Conservation (phyloP, 2,888 invertebrate species). For the Helobdella robusta region DNA sequence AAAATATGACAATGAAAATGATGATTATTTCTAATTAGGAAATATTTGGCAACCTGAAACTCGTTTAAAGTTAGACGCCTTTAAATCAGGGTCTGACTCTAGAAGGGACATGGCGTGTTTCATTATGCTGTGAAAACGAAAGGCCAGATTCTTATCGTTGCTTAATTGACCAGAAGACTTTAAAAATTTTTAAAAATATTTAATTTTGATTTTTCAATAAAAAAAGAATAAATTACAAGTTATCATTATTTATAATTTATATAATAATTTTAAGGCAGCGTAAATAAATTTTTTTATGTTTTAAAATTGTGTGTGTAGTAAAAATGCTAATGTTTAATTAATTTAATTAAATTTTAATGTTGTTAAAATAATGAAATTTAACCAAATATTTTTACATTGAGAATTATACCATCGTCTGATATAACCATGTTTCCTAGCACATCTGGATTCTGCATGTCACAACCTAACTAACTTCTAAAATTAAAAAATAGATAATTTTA, state of each 20-base stretch:
- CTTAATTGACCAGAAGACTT: conserved; percentile 27
- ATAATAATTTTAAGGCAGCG: too few species aligned
- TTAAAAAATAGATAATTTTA: too few species aligned
- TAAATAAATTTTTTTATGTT: background rate
- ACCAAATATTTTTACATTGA: background rate
- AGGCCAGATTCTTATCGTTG: conserved; percentile 20
- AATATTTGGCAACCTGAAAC: conserved; percentile 14
- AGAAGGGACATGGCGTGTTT: conserved; percentile 4
- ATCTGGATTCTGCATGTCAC: conserved; percentile 12
- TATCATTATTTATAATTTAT: too few species aligned
- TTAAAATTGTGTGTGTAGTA: background rate
- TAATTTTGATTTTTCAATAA: background rate
- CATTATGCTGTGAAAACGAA: conserved; percentile 17
- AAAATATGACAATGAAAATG: too few species aligned
- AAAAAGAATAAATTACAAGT: background rate
- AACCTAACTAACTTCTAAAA: background rate
- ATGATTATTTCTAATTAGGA: too few species aligned
- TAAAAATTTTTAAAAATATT: background rate
- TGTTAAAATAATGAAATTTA: background rate
- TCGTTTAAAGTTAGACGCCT: conserved; percentile 19
- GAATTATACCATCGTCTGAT: conserved; percentile 22
- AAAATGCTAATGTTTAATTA: background rate
- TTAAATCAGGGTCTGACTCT: conserved; percentile 11
- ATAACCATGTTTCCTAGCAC: conserved; percentile 23
- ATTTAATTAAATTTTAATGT: background rate